Evolutionary conservation across 1,140 invertebrate genomes (phyloP), one percentile per base, ranked within the genome.

Genomic region (Plutomurus gul): DNA sequence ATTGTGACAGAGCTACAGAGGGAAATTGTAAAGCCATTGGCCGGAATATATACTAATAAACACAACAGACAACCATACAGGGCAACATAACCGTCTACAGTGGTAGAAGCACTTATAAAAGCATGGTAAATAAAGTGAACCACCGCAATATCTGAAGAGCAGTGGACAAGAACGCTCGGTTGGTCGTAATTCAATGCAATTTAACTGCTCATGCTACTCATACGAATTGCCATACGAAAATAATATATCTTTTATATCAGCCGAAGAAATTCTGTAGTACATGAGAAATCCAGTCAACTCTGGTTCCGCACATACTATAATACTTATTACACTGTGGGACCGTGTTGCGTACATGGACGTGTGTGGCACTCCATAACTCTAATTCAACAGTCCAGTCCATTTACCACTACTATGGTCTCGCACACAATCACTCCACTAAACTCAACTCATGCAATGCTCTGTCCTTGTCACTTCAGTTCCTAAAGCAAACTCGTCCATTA

Each of bases 331-430:
- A 33, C n/a, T n/a, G n/a, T n/a, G n/a, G n/a, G n/a, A n/a, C n/a
- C n/a, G n/a, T n/a, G n/a, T n/a, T n/a, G n/a, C n/a, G n/a, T n/a
- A n/a, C n/a, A n/a, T n/a, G n/a, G n/a, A n/a, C n/a, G n/a, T 13
- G 30, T n/a, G 36, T 65, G 56, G 36, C 56, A 65, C 11, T 65
- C 56, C 56, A 65, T 65, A 65, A 65, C 56, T 65, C 56, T 65
- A 65, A 65, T 65, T 65, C 56, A 65, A 65, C 56, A 33, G 27
- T 65, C 56, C 27, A n/a, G 56, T 65, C 56, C 56, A 65, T 65
- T 65, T 65, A 65, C 13, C 56, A 65, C 4, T 65, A n/a, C n/a
- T n/a, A n/a, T 13, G 27, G 18, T 4, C 27, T 16, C 6, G 33
- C 27, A 13, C 13, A 16, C 1, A 33, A 60, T 49, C 20, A 18